phyloP scores from a whole-genome alignment of 2,113 vertebrate species.

The Diglossa brunneiventris region DNA sequence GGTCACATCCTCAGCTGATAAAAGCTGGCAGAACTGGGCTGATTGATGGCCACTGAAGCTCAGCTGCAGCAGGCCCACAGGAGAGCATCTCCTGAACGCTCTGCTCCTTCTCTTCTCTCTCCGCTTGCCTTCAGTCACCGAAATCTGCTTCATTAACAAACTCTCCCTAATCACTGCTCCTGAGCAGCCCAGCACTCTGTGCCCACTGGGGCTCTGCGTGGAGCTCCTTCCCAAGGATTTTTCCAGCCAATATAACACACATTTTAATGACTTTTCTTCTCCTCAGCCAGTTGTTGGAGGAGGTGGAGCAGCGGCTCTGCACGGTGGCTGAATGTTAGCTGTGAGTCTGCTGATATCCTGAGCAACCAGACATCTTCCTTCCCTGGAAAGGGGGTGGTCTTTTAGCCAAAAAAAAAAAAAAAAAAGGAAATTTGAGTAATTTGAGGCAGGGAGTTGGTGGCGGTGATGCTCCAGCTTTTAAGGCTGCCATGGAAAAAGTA shows the following conservation, averaged over 20 bases:
- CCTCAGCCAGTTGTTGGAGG: background rate
- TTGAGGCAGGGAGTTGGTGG: too few species aligned
- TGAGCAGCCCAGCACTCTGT: conserved; percentile 13
- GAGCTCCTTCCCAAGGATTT: conserved; percentile 31
- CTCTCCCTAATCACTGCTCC: conserved; percentile 24
- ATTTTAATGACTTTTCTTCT: conserved; percentile 25
- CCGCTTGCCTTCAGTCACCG: background rate
- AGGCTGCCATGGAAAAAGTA: too few species aligned
- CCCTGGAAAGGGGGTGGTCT: too few species aligned
- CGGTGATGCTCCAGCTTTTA: too few species aligned
- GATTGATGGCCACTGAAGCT: background rate
- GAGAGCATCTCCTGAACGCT: background rate
- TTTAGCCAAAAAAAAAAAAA: too few species aligned
- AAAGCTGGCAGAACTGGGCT: background rate
- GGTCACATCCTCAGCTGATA: background rate
- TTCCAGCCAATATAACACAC: background rate
- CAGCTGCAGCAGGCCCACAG: background rate
- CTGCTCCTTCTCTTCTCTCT: background rate
- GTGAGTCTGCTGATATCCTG: background rate
- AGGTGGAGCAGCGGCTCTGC: background rate
- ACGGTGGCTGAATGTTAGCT: background rate
- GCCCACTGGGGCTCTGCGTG: conserved; percentile 19
- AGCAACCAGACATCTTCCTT: background rate
- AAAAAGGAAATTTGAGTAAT: too few species aligned
- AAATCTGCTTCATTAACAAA: conserved; percentile 56